Percentiles rank a stretch among this genome's conserved stretches.
Conservation (phyloP, 2,797 vertebrate genomes). For the Labroides dimidiatus region DNA sequence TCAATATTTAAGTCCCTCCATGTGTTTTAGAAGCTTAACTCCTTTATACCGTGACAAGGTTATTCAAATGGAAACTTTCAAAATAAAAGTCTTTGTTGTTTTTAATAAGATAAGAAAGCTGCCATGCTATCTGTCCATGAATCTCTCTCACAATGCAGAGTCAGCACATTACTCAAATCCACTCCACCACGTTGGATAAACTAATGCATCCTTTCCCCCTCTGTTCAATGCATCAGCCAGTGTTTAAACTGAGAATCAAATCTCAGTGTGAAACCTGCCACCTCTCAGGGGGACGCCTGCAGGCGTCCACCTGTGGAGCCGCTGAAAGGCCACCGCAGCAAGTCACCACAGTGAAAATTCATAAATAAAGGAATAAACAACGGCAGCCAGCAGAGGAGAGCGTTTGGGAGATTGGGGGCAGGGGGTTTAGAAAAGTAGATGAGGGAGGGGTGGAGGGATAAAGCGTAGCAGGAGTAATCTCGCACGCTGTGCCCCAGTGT, state of each 20-base stretch:
- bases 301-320: constrained; percentile 50
- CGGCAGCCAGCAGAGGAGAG: constrained; percentile 31
- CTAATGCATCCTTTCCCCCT: constrained; percentile 7
- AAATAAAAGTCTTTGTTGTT: too few species aligned
- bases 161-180: constrained; percentile 31
- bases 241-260: constrained; percentile 23
- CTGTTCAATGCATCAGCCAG: constrained; percentile 6
- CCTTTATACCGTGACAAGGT: too few species aligned
- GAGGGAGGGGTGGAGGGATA: constrained; percentile 47
- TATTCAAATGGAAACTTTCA: too few species aligned
- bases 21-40: neutral
- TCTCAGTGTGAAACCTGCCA: constrained; percentile 17
- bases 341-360: constrained; percentile 15
- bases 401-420: constrained; percentile 50
- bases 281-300: constrained; percentile 39
- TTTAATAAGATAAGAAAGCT: too few species aligned
- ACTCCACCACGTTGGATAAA: constrained; percentile 21
- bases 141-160: neutral
- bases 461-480: constrained; percentile 68
- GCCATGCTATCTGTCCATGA: neutral
- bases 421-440: constrained; percentile 52
- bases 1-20: neutral
- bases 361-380: constrained; percentile 37
- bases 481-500: constrained; percentile 57
- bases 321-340: constrained; percentile 36